Base-by-base conservation (phyloP, 2,888 invertebrate species). In the Trichogramma dendrolimi region DNA sequence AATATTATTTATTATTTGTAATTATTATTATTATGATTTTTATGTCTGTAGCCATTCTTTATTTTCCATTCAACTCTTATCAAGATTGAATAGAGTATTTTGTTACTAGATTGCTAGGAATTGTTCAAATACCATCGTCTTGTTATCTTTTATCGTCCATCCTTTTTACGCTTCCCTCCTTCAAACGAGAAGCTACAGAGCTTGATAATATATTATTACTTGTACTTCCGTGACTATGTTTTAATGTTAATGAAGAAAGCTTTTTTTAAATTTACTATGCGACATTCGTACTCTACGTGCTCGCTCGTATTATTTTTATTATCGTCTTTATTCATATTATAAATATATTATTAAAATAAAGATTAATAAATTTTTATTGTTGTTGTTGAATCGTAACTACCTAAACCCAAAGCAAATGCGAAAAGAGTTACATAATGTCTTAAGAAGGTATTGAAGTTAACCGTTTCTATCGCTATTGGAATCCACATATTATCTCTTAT, bases 271-370 rank as follows among this genome's bases (percentile, higher is more conserved):
- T 49, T 27, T 27, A 27, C 27, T 27, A 55, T 49, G 55, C 56
- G 60, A 58, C 55, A 52, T 62, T 62, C 53, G 10, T 61, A 46
- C 65, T 61, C 57, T 63, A 27, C 27, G 44, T 49, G 60, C 60
- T 63, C 61, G 56, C 62, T 62, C 58, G 62, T 65, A 65, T 65
- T 65, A 65, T 60, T 58, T 60, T 62, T 64, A 63, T 56, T 64
- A 58, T 58, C 61, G 58, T 61, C 58, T 53, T 53, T 64, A 60
- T 61, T 56, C 56, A 59, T 57, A 61, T 63, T 44, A 63, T 60
- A 55, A 61, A 61, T 56, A 61, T 56, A 59, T 61, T 60, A 60
- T 59, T 52, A 56, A 44, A 54, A 65, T 60, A 56, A 65, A 52
- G 55, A 62, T 51, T 58, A 60, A 55, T 55, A 47, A 11, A 47